Evolutionary conservation across 2,797 vertebrate species (phyloP).

Genomic region (Melanotaenia parkinsoni): DNA sequence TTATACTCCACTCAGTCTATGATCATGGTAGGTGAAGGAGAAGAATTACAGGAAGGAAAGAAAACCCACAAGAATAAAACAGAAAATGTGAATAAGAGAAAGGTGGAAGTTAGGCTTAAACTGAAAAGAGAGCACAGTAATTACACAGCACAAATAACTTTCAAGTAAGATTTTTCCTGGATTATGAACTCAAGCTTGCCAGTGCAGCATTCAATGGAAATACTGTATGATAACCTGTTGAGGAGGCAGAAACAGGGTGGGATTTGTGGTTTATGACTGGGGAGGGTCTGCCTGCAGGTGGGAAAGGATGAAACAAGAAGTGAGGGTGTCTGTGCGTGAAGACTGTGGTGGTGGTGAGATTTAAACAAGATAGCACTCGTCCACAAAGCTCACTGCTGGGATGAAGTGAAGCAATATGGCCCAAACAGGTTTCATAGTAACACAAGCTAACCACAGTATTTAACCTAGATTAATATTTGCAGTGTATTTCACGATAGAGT

Average conservation of each 20-base stretch:
- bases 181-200: conserved; percentile 47
- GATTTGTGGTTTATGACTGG: conserved; percentile 22
- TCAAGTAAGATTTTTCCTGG: conserved; percentile 39
- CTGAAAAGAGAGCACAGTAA: conserved; percentile 41
- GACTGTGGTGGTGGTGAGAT: conserved; percentile 19
- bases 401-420: conserved; percentile 52
- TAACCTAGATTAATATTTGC: conserved; percentile 66
- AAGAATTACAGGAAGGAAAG: conserved; percentile 11
- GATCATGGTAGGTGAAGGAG: background rate
- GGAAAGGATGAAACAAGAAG: conserved; percentile 51
- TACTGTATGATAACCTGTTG: conserved; percentile 44
- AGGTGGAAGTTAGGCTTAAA: conserved; percentile 48
- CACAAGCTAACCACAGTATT: conserved; percentile 46
- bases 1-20: conserved; percentile 56
- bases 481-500: conserved; percentile 38
- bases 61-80: conserved; percentile 4
- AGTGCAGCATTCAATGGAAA: conserved; percentile 30
- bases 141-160: conserved; percentile 47
- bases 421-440: conserved; percentile 44
- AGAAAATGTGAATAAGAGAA: conserved; percentile 5
- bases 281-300: conserved; percentile 64
- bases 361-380: conserved; percentile 77
- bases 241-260: conserved; percentile 31
- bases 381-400: conserved; percentile 34
- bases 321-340: conserved; percentile 37